phyloP scores from a whole-genome alignment of 2,888 invertebrate species.

The Rhorus exstirpatorius region DNA sequence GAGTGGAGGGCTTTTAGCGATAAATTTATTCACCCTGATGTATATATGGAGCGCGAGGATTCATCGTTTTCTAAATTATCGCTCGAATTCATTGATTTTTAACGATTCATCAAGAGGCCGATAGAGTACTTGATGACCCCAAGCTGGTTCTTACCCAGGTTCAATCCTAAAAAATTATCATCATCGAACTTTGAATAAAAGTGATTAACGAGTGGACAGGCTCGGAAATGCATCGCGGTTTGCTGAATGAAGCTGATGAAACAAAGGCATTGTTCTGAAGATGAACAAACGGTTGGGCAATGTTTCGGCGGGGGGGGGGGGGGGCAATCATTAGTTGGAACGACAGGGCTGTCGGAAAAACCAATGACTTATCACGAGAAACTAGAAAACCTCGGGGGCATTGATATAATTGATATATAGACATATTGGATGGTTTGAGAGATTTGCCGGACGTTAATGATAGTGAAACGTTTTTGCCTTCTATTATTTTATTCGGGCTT shows the following conservation, averaged over 20 bases:
- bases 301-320: not conserved
- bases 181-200: conserved; percentile 16
- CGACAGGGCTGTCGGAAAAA: not conserved
- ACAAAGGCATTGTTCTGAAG: conserved; percentile 51
- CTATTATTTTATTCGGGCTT: no score
- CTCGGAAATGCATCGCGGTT: conserved; percentile 3
- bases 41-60: conserved; percentile 16
- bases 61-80: conserved; percentile 28
- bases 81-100: conserved; percentile 46
- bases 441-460: no score
- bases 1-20: conserved; percentile 10
- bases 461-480: no score
- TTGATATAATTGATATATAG: no score
- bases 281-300: no score
- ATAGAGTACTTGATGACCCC: not conserved
- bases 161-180: conserved; percentile 48
- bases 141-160: conserved; percentile 3
- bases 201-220: conserved; percentile 48
- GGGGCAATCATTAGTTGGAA: not conserved
- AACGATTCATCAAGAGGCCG: conserved; percentile 40
- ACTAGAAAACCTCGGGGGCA: no score
- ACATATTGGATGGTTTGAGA: no score
- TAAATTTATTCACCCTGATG: conserved; percentile 35
- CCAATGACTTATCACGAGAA: not conserved
- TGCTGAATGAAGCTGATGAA: conserved; percentile 54